These are phyloP conservation scores for Dipodomys ordii DNA, from an alignment of 2,113 vertebrate species.

Conservation along the genomic window DNA sequence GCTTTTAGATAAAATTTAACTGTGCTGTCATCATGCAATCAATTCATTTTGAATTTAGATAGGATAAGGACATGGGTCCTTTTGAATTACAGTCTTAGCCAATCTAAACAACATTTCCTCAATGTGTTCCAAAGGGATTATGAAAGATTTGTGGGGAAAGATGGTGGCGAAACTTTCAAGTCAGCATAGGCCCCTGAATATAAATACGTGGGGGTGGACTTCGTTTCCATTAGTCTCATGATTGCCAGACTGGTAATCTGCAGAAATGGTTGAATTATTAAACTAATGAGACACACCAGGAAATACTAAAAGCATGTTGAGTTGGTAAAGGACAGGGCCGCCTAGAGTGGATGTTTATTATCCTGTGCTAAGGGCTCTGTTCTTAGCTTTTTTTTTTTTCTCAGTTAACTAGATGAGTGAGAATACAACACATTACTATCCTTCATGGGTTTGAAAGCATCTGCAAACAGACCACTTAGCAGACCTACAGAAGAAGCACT, in stretches of 20 bases:
- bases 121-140: background rate
- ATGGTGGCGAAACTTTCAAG: background rate
- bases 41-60: background rate
- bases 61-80: background rate
- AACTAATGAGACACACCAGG: background rate
- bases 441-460: background rate
- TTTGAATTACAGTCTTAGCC: constrained; percentile 1
- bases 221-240: background rate
- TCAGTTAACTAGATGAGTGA: background rate
- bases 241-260: background rate
- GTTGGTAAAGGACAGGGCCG: background rate
- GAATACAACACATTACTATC: background rate
- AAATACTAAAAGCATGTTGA: background rate
- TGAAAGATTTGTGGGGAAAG: background rate
- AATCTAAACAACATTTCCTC: background rate
- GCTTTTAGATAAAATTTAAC: background rate
- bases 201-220: background rate
- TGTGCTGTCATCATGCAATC: background rate
- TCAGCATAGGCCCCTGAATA: background rate
- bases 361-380: background rate
- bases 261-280: background rate
- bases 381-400: background rate
- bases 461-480: background rate
- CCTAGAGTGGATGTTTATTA: background rate
- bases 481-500: background rate